phyloP scores from a whole-genome alignment of 2,888 invertebrate species.

The Ormia ochracea region DNA sequence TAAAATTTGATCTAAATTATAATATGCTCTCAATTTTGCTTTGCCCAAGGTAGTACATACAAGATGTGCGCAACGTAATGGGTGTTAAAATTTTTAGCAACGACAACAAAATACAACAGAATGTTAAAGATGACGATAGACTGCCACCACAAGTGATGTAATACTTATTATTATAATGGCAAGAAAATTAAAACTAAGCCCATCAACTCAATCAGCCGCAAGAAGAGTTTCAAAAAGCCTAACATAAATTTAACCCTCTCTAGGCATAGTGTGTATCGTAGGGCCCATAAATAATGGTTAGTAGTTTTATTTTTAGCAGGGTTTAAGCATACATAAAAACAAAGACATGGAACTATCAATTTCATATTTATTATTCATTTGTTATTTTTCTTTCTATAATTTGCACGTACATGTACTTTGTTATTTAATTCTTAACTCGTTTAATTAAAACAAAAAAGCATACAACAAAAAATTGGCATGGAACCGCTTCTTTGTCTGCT shows the following conservation, averaged over 20 bases:
- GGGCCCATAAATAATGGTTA: neutral
- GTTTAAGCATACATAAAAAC: conserved; percentile 5
- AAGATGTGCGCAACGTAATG: conserved; percentile 27
- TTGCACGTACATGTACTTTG: neutral
- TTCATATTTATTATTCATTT: conserved; percentile 23
- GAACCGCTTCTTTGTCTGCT: neutral
- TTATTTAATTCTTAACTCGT: conserved; percentile 15
- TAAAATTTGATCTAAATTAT: neutral
- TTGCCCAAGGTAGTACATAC: neutral
- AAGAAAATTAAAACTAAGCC: conserved; percentile 50
- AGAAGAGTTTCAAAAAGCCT: neutral
- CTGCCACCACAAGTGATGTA: conserved; percentile 59
- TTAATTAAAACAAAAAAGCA: conserved; percentile 22
- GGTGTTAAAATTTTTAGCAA: conserved; percentile 38
- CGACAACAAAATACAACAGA: conserved; percentile 6
- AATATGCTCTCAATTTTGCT: neutral
- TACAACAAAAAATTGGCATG: conserved; percentile 11
- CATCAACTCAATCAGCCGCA: conserved; percentile 36
- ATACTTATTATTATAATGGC: conserved; percentile 48
- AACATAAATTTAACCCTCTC: conserved; percentile 15
- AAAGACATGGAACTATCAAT: conserved; percentile 17
- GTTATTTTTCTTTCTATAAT: neutral
- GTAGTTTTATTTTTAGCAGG: neutral
- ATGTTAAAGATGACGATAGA: conserved; percentile 49
- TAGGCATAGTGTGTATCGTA: neutral